A percentile compares a stretch with the other conserved stretches of the same genome.
Conservation (phyloP, 2,888 invertebrate species). For the Myopa testacea region DNA sequence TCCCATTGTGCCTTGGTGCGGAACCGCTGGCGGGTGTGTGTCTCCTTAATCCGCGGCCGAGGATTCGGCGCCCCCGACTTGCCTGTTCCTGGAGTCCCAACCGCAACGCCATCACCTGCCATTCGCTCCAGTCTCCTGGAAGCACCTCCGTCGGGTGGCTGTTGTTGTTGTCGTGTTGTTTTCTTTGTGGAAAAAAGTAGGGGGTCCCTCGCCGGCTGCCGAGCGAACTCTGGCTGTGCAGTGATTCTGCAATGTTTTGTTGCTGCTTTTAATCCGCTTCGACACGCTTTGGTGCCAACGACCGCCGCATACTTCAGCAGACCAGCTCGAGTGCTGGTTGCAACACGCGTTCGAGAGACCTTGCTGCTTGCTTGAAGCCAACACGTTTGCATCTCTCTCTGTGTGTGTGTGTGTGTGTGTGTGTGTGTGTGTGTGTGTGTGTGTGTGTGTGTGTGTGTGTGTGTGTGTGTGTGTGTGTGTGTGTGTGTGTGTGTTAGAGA, state of each 20-base stretch:
- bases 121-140: conserved; percentile 3
- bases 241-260: background rate
- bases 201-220: no score
- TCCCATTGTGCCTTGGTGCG: no score
- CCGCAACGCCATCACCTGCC: conserved; percentile 26
- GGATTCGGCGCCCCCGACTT: conserved; percentile 20
- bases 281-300: conserved; percentile 25
- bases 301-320: background rate
- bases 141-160: background rate
- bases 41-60: background rate
- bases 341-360: conserved; percentile 31
- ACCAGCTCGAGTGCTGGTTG: conserved; percentile 11
- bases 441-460: background rate
- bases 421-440: conserved; percentile 7
- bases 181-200: no score
- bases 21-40: no score
- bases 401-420: no score
- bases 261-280: conserved; percentile 2
- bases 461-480: background rate
- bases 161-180: background rate
- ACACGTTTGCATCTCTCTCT: background rate
- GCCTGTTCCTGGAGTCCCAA: conserved; percentile 8
- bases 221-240: background rate
- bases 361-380: conserved; percentile 6
- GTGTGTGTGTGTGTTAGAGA: background rate